Evolutionary conservation across 2,797 vertebrate species (phyloP).

Genomic region (Neopelma chrysocephalum): DNA sequence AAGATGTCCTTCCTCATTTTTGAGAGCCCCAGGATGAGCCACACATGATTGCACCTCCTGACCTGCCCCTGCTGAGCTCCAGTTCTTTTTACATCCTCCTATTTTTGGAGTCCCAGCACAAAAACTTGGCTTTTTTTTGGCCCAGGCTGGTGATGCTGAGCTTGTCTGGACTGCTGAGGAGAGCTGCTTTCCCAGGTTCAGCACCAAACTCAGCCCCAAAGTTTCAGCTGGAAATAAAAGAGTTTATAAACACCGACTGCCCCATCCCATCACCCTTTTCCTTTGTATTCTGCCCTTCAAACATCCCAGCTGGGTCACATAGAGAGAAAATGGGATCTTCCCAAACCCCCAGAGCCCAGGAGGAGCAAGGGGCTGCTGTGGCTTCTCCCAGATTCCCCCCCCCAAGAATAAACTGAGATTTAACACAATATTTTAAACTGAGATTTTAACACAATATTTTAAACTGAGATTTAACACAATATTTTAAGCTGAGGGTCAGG

Average conservation of each 20-base stretch:
- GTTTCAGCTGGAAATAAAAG: background rate
- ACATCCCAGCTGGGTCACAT: background rate
- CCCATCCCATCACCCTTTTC: fast-evolving
- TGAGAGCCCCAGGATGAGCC: background rate
- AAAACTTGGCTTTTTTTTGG: background rate
- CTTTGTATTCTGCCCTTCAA: background rate
- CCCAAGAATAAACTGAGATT: background rate
- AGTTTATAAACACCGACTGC: fast-evolving
- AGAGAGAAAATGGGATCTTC: background rate
- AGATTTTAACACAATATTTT: background rate
- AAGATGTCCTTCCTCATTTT: background rate
- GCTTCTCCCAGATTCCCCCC: background rate
- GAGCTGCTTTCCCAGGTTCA: background rate
- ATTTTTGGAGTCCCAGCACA: background rate
- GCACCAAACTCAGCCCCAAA: background rate
- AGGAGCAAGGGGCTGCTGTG: fast-evolving
- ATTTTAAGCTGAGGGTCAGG: background rate
- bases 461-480: background rate
- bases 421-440: background rate
- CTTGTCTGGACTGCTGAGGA: background rate
- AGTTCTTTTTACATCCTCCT: background rate
- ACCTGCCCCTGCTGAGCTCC: background rate
- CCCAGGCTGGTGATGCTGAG: background rate
- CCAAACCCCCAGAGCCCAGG: background rate
- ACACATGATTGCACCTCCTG: background rate